These are phyloP conservation scores for Troides aeacus DNA, from an alignment of 2,888 invertebrate species.

Conservation along the genomic window DNA sequence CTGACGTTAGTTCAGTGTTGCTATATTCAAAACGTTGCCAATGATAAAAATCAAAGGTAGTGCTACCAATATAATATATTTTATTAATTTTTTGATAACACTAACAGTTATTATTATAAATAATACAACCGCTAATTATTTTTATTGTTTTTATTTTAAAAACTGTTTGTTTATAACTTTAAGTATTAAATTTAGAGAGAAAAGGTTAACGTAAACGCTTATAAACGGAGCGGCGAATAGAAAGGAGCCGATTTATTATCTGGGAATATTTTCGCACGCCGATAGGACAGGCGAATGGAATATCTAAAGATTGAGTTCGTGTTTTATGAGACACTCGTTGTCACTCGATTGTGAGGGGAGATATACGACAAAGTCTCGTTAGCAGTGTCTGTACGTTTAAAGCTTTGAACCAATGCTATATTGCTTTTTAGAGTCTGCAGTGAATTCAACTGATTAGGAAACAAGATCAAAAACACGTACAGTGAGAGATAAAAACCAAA, in stretches of 20 bases:
- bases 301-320: constrained; percentile 16
- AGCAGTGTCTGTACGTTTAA: not conserved
- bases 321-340: constrained; percentile 19
- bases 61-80: no score
- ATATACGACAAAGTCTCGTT: constrained; percentile 22
- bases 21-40: no score
- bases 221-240: constrained; percentile 18
- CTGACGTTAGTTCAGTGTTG: no score
- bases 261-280: constrained; percentile 27
- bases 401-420: not conserved
- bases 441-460: no score
- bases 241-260: constrained; percentile 28
- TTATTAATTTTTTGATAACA: no score
- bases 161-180: not conserved
- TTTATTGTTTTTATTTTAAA: not conserved
- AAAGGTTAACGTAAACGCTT: not conserved
- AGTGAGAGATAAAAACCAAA: no score
- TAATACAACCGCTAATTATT: no score
- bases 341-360: constrained; percentile 20
- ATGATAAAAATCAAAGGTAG: no score
- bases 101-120: no score
- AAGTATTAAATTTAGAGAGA: not conserved
- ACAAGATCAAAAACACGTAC: no score
- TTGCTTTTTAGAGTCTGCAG: no score
- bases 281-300: constrained; percentile 21